Percentiles rank a stretch among this genome's conserved stretches.
These are phyloP conservation scores for Vannuccia rotundouncinata DNA, from an alignment of 2,888 invertebrate genomes.

Conservation along the genomic window DNA sequence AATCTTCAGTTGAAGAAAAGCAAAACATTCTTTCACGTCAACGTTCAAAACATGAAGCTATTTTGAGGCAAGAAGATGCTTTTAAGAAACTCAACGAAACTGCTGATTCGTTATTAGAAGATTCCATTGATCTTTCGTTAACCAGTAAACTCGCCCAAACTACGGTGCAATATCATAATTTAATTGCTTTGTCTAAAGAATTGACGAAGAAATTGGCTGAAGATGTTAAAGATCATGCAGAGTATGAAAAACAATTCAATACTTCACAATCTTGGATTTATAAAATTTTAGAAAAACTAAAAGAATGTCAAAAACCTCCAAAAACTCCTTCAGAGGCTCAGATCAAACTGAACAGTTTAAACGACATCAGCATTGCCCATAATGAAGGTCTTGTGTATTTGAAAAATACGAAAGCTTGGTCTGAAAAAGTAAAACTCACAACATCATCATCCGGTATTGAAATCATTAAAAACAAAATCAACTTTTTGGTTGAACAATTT, in stretches of 20 bases:
- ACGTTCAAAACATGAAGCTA: neutral
- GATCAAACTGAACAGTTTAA: neutral
- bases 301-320: neutral
- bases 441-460: neutral
- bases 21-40: neutral
- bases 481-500: constrained; percentile 2
- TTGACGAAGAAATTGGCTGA: neutral
- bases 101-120: neutral
- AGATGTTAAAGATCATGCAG: neutral
- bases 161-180: neutral
- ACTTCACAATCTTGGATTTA: neutral
- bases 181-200: neutral
- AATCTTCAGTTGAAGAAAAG: neutral
- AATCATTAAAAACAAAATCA: neutral
- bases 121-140: neutral
- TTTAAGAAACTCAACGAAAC: neutral
- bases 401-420: neutral
- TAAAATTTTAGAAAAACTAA: neutral
- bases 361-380: neutral
- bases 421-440: neutral
- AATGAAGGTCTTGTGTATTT: neutral
- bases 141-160: neutral
- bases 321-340: neutral
- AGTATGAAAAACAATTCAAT: neutral
- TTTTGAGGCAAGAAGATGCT: neutral